These are phyloP conservation scores for Leuciscus idus DNA, from an alignment of 2,113 vertebrate genomes.

Conservation along the genomic window DNA sequence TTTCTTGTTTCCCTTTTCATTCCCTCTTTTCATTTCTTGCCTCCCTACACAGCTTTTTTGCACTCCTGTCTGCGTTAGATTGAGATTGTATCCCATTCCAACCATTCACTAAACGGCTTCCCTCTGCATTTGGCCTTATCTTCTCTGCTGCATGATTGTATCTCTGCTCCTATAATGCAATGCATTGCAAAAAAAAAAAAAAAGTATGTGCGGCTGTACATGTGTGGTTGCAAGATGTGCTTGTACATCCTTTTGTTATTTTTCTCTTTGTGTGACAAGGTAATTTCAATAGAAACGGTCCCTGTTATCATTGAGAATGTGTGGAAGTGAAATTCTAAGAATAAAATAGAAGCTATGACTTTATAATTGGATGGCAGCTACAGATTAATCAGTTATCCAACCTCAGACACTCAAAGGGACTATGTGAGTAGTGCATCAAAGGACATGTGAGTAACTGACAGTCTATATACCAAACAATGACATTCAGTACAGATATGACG, in stretches of 20 bases:
- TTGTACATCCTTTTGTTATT: constrained; percentile 34
- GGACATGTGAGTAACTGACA: background rate
- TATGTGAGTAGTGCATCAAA: background rate
- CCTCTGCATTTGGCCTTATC: constrained; percentile 61
- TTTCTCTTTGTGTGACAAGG: constrained; percentile 42
- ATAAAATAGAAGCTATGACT: constrained; percentile 16
- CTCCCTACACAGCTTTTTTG: constrained; percentile 66
- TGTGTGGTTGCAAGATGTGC: constrained; percentile 36
- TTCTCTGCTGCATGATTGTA: constrained; percentile 20
- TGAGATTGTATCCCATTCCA: constrained; percentile 68
- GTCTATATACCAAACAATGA: background rate
- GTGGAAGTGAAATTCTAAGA: background rate
- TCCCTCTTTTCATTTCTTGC: constrained; percentile 38
- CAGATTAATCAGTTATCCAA: background rate
- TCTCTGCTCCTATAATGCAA: constrained; percentile 50
- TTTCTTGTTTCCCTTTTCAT: background rate
- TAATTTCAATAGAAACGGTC: constrained; percentile 38
- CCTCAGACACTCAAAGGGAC: constrained; percentile 4
- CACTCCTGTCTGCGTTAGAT: constrained; percentile 68
- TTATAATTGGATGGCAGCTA: constrained; percentile 4
- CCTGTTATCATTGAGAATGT: constrained; percentile 24
- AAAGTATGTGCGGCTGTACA: constrained; percentile 31
- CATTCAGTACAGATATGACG: background rate
- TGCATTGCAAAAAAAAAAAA: constrained; percentile 48
- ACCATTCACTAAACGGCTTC: constrained; percentile 73